These are phyloP conservation scores for Amphimedon queenslandica DNA, from an alignment of 37 sponge, comb jelly and placozoan genomes.

Conservation along the genomic window DNA sequence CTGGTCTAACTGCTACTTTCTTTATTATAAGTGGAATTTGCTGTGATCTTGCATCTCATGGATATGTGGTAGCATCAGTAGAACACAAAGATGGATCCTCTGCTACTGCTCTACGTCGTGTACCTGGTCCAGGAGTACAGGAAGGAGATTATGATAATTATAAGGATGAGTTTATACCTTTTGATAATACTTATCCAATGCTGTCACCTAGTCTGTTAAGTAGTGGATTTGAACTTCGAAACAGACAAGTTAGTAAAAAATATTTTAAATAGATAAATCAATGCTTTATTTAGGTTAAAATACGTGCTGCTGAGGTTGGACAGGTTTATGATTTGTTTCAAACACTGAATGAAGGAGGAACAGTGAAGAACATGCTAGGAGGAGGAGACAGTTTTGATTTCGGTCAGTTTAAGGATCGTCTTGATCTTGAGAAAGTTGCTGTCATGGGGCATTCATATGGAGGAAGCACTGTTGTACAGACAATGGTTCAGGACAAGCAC, in stretches of 20 bases:
- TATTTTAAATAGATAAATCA: too few species aligned
- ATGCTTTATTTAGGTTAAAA: neutral
- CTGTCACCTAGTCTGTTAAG: neutral
- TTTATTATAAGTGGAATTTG: too few species aligned
- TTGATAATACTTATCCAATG: neutral
- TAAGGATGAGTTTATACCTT: slow-evolving; percentile 40
- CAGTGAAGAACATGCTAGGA: slow-evolving; percentile 34
- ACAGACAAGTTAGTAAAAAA: slow-evolving; percentile 51
- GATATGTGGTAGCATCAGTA: slow-evolving; percentile 68
- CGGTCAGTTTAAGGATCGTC: slow-evolving; percentile 50
- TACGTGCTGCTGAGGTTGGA: slow-evolving; percentile 27
- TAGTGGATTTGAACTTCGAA: slow-evolving; percentile 36
- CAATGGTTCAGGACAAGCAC: slow-evolving; percentile 55
- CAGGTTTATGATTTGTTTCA: slow-evolving; percentile 39
- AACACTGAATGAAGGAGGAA: slow-evolving; percentile 40
- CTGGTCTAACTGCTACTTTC: too few species aligned
- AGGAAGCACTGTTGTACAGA: slow-evolving; percentile 48
- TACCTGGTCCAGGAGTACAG: slow-evolving; percentile 14
- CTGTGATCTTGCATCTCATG: slow-evolving; percentile 80
- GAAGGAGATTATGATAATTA: slow-evolving; percentile 5
- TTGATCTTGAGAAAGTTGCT: slow-evolving; percentile 40
- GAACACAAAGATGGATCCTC: slow-evolving; percentile 79
- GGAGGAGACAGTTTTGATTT: slow-evolving; percentile 28
- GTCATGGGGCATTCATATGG: slow-evolving; percentile 82
- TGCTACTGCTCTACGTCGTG: slow-evolving; percentile 16